Percentiles rank a stretch among this genome's conserved stretches.
These are phyloP conservation scores for Hormaphis cornu DNA, from an alignment of 1,140 invertebrate species.

Conservation along the genomic window DNA sequence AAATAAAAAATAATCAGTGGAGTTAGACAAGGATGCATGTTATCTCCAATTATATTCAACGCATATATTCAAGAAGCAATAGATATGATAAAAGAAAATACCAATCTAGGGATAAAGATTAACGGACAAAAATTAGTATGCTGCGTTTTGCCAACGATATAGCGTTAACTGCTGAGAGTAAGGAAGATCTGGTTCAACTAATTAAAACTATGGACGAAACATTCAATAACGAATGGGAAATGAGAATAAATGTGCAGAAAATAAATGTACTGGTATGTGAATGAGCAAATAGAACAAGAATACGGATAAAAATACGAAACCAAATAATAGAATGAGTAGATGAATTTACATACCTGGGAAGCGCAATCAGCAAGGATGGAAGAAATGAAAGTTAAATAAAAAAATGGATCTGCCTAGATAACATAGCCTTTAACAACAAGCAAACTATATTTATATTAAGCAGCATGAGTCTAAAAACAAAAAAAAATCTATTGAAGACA, in stretches of 20 bases:
- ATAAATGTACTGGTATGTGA: background rate
- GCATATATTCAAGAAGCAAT: no score
- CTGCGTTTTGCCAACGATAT: no score
- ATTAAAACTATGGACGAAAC: no score
- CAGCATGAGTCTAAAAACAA: background rate
- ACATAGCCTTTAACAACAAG: conserved; percentile 6
- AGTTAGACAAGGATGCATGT: no score
- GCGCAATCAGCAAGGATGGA: background rate
- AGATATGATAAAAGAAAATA: no score
- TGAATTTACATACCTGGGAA: conserved; percentile 18
- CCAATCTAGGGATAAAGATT: no score
- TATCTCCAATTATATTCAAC: no score
- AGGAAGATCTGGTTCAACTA: no score
- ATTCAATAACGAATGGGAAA: background rate
- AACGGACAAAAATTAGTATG: no score
- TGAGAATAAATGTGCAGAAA: conserved; percentile 14
- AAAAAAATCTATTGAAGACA: background rate
- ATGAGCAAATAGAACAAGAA: background rate
- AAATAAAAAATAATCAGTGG: no score
- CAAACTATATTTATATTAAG: background rate
- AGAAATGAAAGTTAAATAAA: background rate
- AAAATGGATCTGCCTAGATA: background rate
- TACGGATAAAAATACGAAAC: background rate
- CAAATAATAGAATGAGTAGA: background rate
- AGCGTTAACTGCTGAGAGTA: no score